Evolutionary conservation across 2,888 invertebrate species (phyloP), one percentile per base, ranked within the genome.

Genomic region (Diploptera punctata): DNA sequence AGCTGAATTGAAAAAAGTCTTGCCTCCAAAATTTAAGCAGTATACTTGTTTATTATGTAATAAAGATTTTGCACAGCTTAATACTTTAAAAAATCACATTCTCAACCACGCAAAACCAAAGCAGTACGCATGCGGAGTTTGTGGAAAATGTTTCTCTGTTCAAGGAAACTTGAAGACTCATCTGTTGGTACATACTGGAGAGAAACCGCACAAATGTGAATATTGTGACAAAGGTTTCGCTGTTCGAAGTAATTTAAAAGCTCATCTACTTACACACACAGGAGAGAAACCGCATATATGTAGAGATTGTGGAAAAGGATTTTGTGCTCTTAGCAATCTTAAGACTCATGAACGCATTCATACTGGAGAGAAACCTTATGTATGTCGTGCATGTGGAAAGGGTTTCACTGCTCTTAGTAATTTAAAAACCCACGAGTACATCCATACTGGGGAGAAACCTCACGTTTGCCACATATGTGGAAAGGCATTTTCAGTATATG

Each of bases 311-410:
- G 62, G 62, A 13, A 62, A 62, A 13, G 62, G 31, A 19, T 62
- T 62, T 10, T 62, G 43, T 43, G 62, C 62, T 5, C 62, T 62
- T 2, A 62, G 62, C 3, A 62, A 62, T 24, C 43, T 62, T n/a
- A 33, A 24, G 21, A 62, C 62, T 13, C 62, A 62, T 9, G 24
- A 38, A 2, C 38, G 62, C 3, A 62, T 62, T 7, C 62, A 62
- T 62, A 62, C 62, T 13, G 62, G 62, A 33, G 62, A 62, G 43
- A 62, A 62, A 62, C 62, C 62, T 1, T 62, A 62, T 43, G 33
- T 43, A 1, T 62, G 62, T 5, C 16, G 21, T 1, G 43, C 62
- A 5, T 62, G 62, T 43, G 62, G 62, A 2, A 62, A 62, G 10
- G 16, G 62, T 3, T 62, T 62, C 24, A 43, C 62, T 21, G 62